A percentile compares a stretch with the other conserved stretches of the same genome.
Evolutionary conservation across 2,113 vertebrate species (phyloP).

Genomic region (Xenus cinereus): DNA sequence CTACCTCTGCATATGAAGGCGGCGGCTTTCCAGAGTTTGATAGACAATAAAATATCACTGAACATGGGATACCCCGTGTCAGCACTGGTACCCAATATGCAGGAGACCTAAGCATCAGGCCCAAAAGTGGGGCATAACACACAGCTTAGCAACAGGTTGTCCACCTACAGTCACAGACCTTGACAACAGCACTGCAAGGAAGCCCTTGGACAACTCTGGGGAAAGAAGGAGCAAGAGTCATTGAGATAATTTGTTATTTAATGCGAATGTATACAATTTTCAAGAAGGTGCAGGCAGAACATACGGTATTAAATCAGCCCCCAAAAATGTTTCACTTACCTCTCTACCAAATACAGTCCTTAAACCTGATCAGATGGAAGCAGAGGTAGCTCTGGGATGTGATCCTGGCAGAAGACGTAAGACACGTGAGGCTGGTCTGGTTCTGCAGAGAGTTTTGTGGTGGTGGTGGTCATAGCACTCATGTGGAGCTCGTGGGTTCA

Average conservation of each 20-base stretch:
- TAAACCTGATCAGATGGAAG: background rate
- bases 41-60: background rate
- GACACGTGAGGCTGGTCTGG: rapidly evolving
- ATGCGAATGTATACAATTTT: rapidly evolving
- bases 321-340: background rate
- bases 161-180: background rate
- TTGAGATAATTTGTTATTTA: rapidly evolving
- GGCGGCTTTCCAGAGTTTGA: background rate
- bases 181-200: background rate
- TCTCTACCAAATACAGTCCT: background rate
- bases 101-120: rapidly evolving
- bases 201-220: rapidly evolving
- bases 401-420: background rate
- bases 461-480: rapidly evolving
- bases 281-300: background rate
- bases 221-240: background rate
- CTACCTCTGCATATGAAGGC: rapidly evolving
- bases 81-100: background rate
- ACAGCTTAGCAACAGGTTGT: background rate
- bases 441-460: background rate
- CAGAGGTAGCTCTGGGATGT: background rate
- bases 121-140: background rate
- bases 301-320: background rate
- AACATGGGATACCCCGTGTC: background rate
- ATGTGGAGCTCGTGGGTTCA: rapidly evolving